Base-by-base conservation (phyloP, 1,140 invertebrate genomes). In the Charaxes varanes region DNA sequence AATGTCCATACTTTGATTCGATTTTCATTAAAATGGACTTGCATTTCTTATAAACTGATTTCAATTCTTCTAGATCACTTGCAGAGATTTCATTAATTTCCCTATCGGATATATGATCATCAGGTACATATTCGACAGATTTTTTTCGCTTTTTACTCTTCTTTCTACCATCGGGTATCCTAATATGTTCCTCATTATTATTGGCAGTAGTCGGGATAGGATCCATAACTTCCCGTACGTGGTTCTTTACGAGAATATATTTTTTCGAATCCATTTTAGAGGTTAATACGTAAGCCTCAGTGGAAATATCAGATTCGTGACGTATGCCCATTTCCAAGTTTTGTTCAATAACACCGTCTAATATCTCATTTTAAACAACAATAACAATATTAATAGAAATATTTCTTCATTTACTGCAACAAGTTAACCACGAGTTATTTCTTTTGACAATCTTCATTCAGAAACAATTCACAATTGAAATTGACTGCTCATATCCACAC, bases 1-100 rank as follows among this genome's bases (percentile, higher is more conserved):
- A 69, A 55, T 77, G 66, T 3, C 76, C 73, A 50, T 80, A 82
- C 46, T 82, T 82, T 3, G 26, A 31, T 48, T 80, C 73, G n/a
- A 82, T 78, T 45, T 72, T 78, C 3, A 44, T 43, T 2, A 82
- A 33, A 31, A 79, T 49, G 6, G 45, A 21, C 45, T 71, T 74
- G 37, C 78, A 80, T 17, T 71, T 68, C 8, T 47, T 52, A 17
- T 80, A 80, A 17, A 69, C 55, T 10, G 34, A 30, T 49, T 37
- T 59, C 15, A 82, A 33, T 30, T 80, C 71, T 30, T 68, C 37
- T 26, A 80, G 41, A 47, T 79, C 72, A 30, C 47, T 59, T 45
- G 45, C 14, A 41, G 41, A 59, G 6, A 72, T 63, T 47, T 59
- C 45, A 33, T 13, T 19, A 6, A 10, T 3, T 13, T 18, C 7